Base-by-base conservation (phyloP, 2,888 invertebrate genomes). In the Dolichomitus sp. region DNA sequence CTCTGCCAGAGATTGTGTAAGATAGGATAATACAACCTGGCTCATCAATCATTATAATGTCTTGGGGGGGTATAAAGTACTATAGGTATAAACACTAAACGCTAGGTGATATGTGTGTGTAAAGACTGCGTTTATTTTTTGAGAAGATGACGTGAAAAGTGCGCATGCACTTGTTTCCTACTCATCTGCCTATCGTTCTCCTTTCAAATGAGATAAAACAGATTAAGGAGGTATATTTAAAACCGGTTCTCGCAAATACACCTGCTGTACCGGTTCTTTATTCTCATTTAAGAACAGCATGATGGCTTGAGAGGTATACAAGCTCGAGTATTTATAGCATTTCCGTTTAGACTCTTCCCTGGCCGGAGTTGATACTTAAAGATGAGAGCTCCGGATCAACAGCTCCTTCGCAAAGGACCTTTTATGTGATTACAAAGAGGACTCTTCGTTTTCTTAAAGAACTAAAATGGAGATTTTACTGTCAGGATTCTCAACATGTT, bases 41-140 rank as follows among this genome's bases (percentile, higher is more conserved):
- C 57, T 70, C 70, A 70, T 70, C 70, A 70, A 70, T 70, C 70
- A 70, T 70, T 70, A 45, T 70, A 70, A 70, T 70, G 70, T 57
- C 70, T 70, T 42, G 57, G 19, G 30, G 69, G 70, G 65, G 14
- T 14, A 11, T 14, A n/a, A 45, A 45, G 65, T 40, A 27, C 45
- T 14, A 19, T 42, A 19, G 63, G 42, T 23, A 12, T 19, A 19
- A 0, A 23, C 7, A 40, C n/a, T 52, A 69, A 27, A 69, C 4
- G n/a, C 57, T 30, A 57, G 30, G 14, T n/a, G 5, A 57, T 14
- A 27, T 4, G 40, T 54, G 69, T 40, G 52, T 7, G 14, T 27
- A 54, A 54, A 54, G 54, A 14, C 52, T 23, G 40, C 69, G 40
- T 69, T 69, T 54, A 54, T 14, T 54, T 54, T 14, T 14, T 12